A percentile compares a stretch with the other conserved stretches of the same genome.
These are phyloP conservation scores for Amniataba percoides DNA, from an alignment of 2,797 vertebrate species.

Conservation along the genomic window DNA sequence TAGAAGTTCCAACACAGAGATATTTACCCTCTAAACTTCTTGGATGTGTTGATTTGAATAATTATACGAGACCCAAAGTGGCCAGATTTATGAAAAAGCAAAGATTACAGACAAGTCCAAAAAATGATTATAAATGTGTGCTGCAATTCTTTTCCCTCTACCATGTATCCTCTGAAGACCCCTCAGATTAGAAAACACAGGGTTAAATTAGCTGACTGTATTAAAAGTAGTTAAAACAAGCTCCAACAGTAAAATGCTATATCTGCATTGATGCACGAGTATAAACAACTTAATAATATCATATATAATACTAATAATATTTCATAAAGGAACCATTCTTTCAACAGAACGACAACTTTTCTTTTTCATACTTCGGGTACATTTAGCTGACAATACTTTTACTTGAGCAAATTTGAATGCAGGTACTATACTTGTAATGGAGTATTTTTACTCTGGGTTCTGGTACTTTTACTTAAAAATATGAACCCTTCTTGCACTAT, in stretches of 20 bases:
- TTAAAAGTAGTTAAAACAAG: not conserved
- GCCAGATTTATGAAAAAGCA: not conserved
- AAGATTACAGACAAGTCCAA: not conserved
- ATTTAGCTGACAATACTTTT: not conserved
- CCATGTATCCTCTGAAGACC: not conserved
- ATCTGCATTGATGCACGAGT: not conserved
- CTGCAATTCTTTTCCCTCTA: not conserved
- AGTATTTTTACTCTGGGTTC: no score
- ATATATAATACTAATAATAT: not conserved
- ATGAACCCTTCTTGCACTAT: no score
- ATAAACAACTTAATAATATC: not conserved
- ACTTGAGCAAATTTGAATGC: no score
- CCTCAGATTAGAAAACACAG: not conserved
- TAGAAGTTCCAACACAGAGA: not conserved
- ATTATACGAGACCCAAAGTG: not conserved
- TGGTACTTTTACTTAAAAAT: no score
- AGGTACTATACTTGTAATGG: no score
- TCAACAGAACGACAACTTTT: not conserved
- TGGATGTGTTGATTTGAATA: not conserved
- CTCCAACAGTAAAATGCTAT: not conserved
- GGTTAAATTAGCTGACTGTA: not conserved
- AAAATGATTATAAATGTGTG: not conserved
- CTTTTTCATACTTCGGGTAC: not conserved
- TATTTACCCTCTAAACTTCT: not conserved
- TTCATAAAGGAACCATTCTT: not conserved